Conservation (phyloP, 2,797 vertebrate genomes). For the Eremophila alpestris region DNA sequence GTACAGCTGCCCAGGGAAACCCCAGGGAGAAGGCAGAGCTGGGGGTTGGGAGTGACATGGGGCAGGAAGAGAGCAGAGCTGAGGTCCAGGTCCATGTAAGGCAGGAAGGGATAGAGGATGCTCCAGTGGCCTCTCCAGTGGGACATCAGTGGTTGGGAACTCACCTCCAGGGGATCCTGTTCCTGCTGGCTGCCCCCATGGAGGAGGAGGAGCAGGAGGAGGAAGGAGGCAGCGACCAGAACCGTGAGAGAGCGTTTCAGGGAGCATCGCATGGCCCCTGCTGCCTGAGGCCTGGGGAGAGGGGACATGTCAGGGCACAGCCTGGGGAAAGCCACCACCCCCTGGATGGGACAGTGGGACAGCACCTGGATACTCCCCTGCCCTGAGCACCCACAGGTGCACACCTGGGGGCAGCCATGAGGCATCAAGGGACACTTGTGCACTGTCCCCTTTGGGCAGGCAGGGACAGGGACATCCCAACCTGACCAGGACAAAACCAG, state of each 20-base stretch:
- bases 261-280: conserved; percentile 49
- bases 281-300: background rate
- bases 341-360: too few relatives aligned
- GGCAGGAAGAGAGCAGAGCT: background rate
- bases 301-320: background rate
- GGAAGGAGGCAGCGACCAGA: background rate
- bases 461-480: background rate
- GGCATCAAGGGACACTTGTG: background rate
- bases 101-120: background rate
- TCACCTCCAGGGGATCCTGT: conserved; percentile 30
- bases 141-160: background rate
- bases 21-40: background rate
- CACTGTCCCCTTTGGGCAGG: background rate
- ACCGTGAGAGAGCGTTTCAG: background rate
- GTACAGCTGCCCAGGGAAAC: background rate
- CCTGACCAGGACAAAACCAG: background rate
- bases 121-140: background rate
- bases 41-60: background rate
- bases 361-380: background rate
- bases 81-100: accelerated
- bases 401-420: background rate
- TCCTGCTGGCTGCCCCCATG: background rate
- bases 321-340: background rate
- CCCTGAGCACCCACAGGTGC: background rate
- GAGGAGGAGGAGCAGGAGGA: conserved; percentile 29